phyloP scores from a whole-genome alignment of 2,113 vertebrate species.

The Phrynocephalus versicolor region DNA sequence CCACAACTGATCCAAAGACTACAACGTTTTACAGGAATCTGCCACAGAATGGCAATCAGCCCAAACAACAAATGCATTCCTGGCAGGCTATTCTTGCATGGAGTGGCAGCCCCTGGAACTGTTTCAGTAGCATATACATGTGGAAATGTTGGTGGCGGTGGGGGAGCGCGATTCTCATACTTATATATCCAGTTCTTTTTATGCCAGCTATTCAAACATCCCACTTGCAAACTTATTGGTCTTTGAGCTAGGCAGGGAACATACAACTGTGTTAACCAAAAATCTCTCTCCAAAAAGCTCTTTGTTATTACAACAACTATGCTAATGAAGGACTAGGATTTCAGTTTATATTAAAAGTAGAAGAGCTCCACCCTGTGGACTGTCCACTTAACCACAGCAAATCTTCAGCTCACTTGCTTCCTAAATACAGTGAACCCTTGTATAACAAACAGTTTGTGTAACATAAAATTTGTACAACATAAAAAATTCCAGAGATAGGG shows the following conservation, averaged over 20 bases:
- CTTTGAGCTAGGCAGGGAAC: background rate
- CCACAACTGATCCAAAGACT: background rate
- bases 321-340: background rate
- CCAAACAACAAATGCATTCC: background rate
- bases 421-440: no score
- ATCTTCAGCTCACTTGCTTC: background rate
- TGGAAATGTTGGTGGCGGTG: background rate
- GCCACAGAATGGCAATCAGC: background rate
- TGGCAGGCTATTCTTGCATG: no score
- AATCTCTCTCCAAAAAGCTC: slow-evolving; percentile 20
- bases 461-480: no score
- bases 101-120: background rate
- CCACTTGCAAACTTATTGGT: background rate
- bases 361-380: slow-evolving; percentile 72
- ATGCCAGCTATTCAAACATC: background rate
- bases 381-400: background rate
- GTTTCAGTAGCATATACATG: background rate
- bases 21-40: background rate
- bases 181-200: background rate
- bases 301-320: background rate
- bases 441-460: no score
- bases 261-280: slow-evolving; percentile 39
- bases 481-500: no score
- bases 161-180: background rate
- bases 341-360: slow-evolving; percentile 52